Conservation (phyloP, 2,888 invertebrate genomes). For the Bruchidius siliquastri region DNA sequence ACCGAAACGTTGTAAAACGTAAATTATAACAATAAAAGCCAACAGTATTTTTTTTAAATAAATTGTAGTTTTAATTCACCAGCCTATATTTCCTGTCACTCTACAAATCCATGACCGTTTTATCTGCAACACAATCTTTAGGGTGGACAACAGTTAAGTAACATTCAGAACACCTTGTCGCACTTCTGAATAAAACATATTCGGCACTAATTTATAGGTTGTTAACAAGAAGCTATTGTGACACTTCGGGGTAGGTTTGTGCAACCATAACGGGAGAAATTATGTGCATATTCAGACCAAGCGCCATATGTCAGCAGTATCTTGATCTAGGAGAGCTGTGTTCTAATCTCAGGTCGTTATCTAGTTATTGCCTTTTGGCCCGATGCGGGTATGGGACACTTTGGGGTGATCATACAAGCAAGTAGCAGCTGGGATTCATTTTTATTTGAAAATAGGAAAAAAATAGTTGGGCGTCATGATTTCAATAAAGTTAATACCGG, state of each 20-base stretch:
- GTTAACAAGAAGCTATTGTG: background rate
- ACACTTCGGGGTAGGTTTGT: background rate
- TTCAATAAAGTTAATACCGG: too few relatives aligned
- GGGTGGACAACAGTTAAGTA: background rate
- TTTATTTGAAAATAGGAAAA: too few relatives aligned
- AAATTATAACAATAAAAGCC: too few relatives aligned
- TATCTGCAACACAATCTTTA: background rate
- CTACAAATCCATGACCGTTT: background rate
- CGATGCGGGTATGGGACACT: background rate
- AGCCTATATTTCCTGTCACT: background rate
- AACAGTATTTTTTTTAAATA: too few relatives aligned
- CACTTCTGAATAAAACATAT: conserved; percentile 1
- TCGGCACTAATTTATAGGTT: conserved; percentile 1
- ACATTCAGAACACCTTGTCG: background rate
- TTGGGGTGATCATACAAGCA: too few relatives aligned
- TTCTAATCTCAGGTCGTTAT: background rate
- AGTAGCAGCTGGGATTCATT: too few relatives aligned
- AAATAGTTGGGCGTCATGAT: too few relatives aligned
- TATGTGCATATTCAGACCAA: background rate
- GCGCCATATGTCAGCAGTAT: background rate
- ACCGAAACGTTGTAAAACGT: too few relatives aligned
- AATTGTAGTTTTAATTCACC: background rate
- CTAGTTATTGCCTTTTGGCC: background rate
- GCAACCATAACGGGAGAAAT: background rate
- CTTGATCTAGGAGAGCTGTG: background rate